Conservation (phyloP, 1,140 invertebrate genomes). For the Zaprionus kolodkinae region DNA sequence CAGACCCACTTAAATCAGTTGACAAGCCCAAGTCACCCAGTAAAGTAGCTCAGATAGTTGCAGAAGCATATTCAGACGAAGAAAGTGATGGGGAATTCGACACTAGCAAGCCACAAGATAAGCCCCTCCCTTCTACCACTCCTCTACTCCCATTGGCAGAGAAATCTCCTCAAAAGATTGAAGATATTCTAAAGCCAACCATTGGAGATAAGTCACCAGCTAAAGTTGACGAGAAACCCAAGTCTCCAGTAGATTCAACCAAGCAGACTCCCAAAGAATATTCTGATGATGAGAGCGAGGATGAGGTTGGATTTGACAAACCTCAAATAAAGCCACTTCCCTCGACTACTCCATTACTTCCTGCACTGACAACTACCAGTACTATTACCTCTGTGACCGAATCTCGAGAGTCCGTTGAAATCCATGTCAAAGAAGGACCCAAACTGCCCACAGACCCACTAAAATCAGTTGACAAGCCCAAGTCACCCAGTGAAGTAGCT, state of each 20-base stretch:
- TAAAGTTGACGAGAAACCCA: conserved; percentile 19
- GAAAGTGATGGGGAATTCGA: conserved; percentile 1
- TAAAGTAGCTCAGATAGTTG: not conserved
- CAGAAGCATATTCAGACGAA: conserved; percentile 3
- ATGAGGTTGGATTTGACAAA: conserved; percentile 5
- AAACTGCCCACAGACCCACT: not conserved
- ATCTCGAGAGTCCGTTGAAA: conserved; percentile 2
- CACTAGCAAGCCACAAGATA: not conserved
- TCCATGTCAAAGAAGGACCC: not conserved
- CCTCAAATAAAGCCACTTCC: not conserved
- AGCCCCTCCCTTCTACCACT: not conserved
- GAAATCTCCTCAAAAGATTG: conserved; percentile 2
- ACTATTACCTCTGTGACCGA: not conserved
- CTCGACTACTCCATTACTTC: not conserved
- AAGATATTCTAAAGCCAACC: not conserved
- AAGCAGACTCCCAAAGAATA: not conserved
- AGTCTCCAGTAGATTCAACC: conserved; percentile 9
- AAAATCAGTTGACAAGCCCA: not conserved
- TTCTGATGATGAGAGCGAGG: conserved; percentile 13
- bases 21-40: not conserved
- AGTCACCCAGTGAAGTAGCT: not conserved
- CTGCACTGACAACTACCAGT: not conserved
- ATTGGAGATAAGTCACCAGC: not conserved
- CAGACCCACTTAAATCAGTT: not conserved
- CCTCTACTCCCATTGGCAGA: not conserved